Base-by-base conservation (phyloP, 2,113 vertebrate genomes). In the Sturnus vulgaris region DNA sequence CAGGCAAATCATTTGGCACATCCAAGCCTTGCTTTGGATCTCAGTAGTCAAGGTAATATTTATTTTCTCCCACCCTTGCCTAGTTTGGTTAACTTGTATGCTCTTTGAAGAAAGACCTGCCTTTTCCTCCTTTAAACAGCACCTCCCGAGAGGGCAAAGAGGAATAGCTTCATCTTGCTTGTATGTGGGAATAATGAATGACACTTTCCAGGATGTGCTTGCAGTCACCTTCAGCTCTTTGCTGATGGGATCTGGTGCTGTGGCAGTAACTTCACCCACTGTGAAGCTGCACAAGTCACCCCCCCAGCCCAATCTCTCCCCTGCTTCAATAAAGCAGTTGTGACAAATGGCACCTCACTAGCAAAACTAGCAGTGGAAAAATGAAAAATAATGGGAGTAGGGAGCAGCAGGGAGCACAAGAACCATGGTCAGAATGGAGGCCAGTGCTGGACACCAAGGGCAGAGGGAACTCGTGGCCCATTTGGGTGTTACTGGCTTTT, bases 161-260 rank as follows among this genome's bases (percentile, higher is more conserved):
- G 46, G 75, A 90, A 77, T 20, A 80, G 71, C 72, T 95, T 91
- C 79, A 64, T 96, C 88, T 66, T 71, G 55, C 20, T 81, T 78
- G 28, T 49, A 53, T 1, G 0, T 61, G 89, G 56, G 91, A 68
- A 80, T 93, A 94, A 93, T 3, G 28, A 88, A 85, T 82, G 53
- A 71, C 72, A 65, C 53, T 71, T 56, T 66, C 64, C 57, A 73
- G 56, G 82, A 68, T 20, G 52, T 44, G 52, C 40, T 68, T 47
- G 47, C 82, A 88, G 82, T 92, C 94, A 90, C 90, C 79, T 96
- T 93, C 82, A 80, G 64, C 40, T 60, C 68, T 86, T 44, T 78
- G 64, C 68, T 92, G 82, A 52, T 49, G 35, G 0, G 11, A 75
- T 81, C 76, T 80, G 63, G 22, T 2, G 1, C 88, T 63, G 64